Evolutionary conservation across 2,113 vertebrate genomes (phyloP).

Genomic region (Geococcyx californianus): DNA sequence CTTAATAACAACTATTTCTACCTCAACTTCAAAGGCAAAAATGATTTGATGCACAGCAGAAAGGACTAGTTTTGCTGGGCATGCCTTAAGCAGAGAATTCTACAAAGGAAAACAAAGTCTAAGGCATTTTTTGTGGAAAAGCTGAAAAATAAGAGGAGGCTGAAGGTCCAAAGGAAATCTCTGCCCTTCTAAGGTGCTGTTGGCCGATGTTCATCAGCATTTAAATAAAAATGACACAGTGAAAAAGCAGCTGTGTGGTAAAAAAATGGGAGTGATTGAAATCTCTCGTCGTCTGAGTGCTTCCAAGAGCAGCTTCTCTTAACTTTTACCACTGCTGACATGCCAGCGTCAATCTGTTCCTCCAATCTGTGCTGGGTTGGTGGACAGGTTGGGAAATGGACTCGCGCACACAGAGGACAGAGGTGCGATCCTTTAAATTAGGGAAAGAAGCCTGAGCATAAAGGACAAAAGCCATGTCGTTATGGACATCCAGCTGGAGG

Average conservation of each 20-base stretch:
- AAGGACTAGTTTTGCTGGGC: not conserved
- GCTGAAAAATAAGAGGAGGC: not conserved
- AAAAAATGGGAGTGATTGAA: not conserved
- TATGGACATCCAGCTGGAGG: not conserved
- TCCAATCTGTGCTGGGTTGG: slow-evolving; percentile 48
- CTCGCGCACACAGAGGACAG: not conserved
- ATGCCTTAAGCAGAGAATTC: not conserved
- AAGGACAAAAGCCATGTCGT: not conserved
- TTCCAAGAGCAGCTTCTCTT: not conserved
- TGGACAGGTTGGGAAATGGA: slow-evolving; percentile 2
- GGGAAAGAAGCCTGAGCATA: not conserved
- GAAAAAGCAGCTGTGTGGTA: slow-evolving; percentile 6
- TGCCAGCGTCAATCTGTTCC: slow-evolving; percentile 45
- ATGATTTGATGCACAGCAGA: not conserved
- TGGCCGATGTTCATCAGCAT: not conserved
- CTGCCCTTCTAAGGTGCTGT: not conserved
- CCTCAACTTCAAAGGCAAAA: not conserved
- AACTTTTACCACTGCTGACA: not conserved
- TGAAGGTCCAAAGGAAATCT: not conserved
- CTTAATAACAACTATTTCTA: not conserved
- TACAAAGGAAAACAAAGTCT: not conserved
- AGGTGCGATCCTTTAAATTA: not conserved
- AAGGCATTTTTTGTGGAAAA: not conserved
- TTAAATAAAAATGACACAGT: not conserved
- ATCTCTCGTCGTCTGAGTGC: not conserved